Evolutionary conservation across 2,797 vertebrate species (phyloP), one percentile per base, ranked within the genome.

Genomic region (Scomberomorus guttatus): DNA sequence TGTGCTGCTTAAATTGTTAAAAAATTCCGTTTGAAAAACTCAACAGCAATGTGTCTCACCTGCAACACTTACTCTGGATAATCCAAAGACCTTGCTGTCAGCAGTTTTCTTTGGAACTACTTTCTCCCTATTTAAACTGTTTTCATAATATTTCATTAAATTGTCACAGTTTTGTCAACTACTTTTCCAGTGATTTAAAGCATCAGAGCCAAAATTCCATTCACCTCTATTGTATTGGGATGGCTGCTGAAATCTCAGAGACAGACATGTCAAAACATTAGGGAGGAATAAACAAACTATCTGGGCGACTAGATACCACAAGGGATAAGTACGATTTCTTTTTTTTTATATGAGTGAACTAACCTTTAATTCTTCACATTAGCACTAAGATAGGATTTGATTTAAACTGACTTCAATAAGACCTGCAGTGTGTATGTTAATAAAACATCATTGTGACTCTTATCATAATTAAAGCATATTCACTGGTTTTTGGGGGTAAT

Each of bases 401-500:
- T 91, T 80, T 12, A 72, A 87, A 61, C 52, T 52, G 76, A 91
- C 83, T 87, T 74, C 71, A 81, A 51, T 86, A 72, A 57, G 75
- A 86, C 82, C 83, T 86, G 80, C 85, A 80, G 75, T 86, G 74
- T 79, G 42, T 54, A 71, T 84, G 78, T 92, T 83, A 94, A 93
- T 93, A 92, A 92, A 93, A 93, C 74, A 94, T 92, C 44, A n/a
- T 76, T 76, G 75, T 85, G 86, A 86, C 91, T 85, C 71, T 89
- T 91, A 87, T 85, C 78, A 86, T 90, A 87, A 92, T 92, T 87
- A 90, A 84, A 90, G 80, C 71, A 88, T 77, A 88, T 86, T 92
- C 83, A 73, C 69, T 76, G 77, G 44, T 87, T 87, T 90, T 78
- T 42, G 48, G 83, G 83, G 89, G 69, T 92, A 90, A 93, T 90